phyloP scores from a whole-genome alignment of 1,140 invertebrate genomes.

The Drosophila lini region DNA sequence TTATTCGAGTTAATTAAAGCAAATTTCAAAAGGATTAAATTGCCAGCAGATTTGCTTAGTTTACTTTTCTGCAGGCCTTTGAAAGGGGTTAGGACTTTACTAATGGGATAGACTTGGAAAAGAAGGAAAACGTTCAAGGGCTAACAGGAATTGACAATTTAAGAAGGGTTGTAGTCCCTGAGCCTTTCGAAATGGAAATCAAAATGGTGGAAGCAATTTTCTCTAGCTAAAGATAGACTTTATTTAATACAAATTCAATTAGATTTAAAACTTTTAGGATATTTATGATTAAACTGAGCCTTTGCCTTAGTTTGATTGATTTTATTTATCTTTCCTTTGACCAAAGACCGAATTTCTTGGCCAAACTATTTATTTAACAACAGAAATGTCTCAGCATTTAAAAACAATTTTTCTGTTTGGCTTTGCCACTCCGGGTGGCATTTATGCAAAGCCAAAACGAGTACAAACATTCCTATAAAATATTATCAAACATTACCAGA shows the following conservation, averaged over 20 bases:
- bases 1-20: conserved; percentile 76
- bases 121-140: conserved; percentile 1
- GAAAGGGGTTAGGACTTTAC: conserved; percentile 13
- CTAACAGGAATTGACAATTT: conserved; percentile 22
- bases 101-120: conserved; percentile 22
- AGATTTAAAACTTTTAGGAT: background rate
- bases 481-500: conserved; percentile 51
- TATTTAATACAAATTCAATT: background rate
- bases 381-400: no score
- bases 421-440: conserved; percentile 11
- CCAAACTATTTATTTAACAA: background rate
- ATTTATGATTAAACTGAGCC: background rate
- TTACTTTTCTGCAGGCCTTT: conserved; percentile 33
- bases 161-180: background rate
- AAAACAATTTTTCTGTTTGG: conserved; percentile 8
- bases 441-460: conserved; percentile 43
- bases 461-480: conserved; percentile 35
- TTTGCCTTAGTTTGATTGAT: background rate
- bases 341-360: background rate
- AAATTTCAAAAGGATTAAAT: conserved; percentile 76
- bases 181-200: background rate
- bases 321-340: background rate
- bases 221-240: background rate
- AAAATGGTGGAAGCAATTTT: background rate
- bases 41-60: conserved; percentile 64